Conservation (phyloP, 23 tunicate species). For the Styela clava region DNA sequence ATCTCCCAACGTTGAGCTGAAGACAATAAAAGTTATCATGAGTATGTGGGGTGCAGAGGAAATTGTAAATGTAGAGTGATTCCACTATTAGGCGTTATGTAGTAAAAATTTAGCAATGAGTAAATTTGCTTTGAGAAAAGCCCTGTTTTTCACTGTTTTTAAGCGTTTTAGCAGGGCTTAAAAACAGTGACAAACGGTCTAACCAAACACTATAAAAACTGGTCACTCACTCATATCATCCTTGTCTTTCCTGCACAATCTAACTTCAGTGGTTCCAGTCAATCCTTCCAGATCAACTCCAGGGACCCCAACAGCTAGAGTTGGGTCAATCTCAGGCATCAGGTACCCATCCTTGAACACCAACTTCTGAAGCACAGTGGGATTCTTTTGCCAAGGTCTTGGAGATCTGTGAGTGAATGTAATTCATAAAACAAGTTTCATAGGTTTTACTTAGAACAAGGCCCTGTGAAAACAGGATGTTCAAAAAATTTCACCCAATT, state of each 20-base stretch:
- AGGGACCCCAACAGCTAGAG: conserved; percentile 51
- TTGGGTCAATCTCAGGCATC: conserved; percentile 35
- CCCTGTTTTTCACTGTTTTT: too few relatives aligned
- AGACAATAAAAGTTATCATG: not conserved
- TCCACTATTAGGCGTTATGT: too few relatives aligned
- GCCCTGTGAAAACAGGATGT: not conserved
- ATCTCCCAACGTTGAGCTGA: conserved; percentile 82
- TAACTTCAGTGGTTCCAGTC: conserved; percentile 50
- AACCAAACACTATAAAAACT: too few relatives aligned
- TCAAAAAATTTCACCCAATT: too few relatives aligned
- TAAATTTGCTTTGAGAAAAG: too few relatives aligned
- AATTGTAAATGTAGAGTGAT: too few relatives aligned
- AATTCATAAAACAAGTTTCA: not conserved
- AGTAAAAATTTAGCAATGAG: too few relatives aligned
- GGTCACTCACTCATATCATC: conserved; percentile 51
- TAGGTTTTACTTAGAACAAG: not conserved
- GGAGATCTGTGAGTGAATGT: conserved; percentile 13
- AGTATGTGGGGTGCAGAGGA: too few relatives aligned
- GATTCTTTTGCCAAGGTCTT: not conserved
- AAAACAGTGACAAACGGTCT: too few relatives aligned
- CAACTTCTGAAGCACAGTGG: conserved; percentile 17
- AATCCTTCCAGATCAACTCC: conserved; percentile 55
- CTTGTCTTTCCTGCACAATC: conserved; percentile 37
- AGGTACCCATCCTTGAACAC: conserved; percentile 66
- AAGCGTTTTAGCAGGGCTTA: too few relatives aligned